phyloP scores from a whole-genome alignment of 2,113 vertebrate species.

The Erythrocercus mccallii region DNA sequence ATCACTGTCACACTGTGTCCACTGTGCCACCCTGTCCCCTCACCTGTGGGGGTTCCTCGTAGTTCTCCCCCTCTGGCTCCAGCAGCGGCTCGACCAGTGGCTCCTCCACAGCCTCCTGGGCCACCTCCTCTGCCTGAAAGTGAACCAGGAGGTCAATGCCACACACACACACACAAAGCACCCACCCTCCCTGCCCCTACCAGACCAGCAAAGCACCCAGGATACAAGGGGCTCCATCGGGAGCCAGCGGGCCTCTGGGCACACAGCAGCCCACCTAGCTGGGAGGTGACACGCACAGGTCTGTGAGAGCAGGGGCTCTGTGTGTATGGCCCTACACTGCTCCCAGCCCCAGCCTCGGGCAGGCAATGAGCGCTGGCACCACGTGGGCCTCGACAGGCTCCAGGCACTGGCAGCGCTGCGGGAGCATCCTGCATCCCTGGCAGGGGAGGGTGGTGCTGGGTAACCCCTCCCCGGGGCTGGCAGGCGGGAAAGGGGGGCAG shows the following conservation, averaged over 20 bases:
- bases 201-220: fast-evolving
- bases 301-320: fast-evolving
- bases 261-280: neutral
- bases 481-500: neutral
- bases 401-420: fast-evolving
- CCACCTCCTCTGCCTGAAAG: slow-evolving; percentile 88
- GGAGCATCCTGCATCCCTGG: slow-evolving; percentile 10
- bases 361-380: neutral
- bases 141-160: neutral
- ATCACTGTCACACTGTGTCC: neutral
- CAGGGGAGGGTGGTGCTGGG: neutral
- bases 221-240: neutral
- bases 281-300: neutral
- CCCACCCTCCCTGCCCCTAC: neutral
- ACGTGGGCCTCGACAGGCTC: neutral
- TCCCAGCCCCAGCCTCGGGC: neutral
- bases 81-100: slow-evolving; percentile 87
- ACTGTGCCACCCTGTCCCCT: neutral
- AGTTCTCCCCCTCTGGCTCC: slow-evolving; percentile 91
- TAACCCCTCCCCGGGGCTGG: slow-evolving; percentile 28
- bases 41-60: slow-evolving; percentile 92
- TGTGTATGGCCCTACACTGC: fast-evolving
- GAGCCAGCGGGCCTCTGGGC: fast-evolving
- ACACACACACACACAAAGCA: neutral
- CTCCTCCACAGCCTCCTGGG: slow-evolving; percentile 93